Evolutionary conservation across 2,113 vertebrate species (phyloP), one percentile per base, ranked within the genome.

Genomic region (Caranx ignobilis): DNA sequence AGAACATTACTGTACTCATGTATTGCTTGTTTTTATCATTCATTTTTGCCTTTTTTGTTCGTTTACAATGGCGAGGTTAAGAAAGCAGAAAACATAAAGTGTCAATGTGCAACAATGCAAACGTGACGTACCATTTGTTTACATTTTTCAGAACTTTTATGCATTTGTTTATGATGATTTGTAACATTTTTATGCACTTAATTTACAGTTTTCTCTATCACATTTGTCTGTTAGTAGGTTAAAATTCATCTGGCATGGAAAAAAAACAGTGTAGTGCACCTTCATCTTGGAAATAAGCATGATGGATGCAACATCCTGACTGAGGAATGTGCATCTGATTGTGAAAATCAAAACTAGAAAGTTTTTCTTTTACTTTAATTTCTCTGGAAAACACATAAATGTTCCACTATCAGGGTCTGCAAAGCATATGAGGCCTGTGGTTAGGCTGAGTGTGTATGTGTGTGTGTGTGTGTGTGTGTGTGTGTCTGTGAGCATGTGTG

Each of bases 331-430:
- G 34, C 16, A 55, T 74, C 45, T 11, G 56, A 68, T 68, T 78
- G 45, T 86, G 62, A 82, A 81, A 74, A 62, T 45, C 39, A 48
- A 47, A 55, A 84, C 6, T 57, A 50, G 48, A 41, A 43, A 31
- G 26, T 26, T 47, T 52, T 13, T 41, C 52, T 52, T 60, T 21
- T 65, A 71, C 73, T 54, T 21, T 60, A 26, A 26, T 11, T 70
- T 54, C 6, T 81, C 69, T 84, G 59, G 61, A 81, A 56, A 87
- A 82, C 35, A 83, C 69, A 78, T 56, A 77, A 83, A 82, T 41
- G 72, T 88, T 86, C 54, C 65, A 89, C 77, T 84, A 87, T 93
- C 89, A 91, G 91, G 90, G 85, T 92, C 79, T 79, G 60, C 45
- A 61, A 86, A 89, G 87, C 76, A 82, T 85, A 87, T 77, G 72